phyloP scores from a whole-genome alignment of 2,797 vertebrate genomes.

The Macropodus opercularis region DNA sequence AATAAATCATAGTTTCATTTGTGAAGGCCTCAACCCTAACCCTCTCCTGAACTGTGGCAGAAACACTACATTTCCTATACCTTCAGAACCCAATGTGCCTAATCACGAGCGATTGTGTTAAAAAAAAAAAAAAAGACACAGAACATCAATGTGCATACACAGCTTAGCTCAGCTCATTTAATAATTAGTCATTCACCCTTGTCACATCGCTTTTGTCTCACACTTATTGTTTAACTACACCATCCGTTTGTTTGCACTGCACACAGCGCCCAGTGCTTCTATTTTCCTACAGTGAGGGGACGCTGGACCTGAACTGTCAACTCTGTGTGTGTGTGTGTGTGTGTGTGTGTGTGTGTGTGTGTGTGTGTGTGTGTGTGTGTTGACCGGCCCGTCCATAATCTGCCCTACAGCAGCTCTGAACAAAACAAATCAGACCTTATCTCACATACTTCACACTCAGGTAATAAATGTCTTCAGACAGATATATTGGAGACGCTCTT shows the following conservation, averaged over 20 bases:
- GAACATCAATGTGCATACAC: constrained; percentile 24
- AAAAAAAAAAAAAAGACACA: too few species aligned
- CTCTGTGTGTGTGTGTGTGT: constrained; percentile 8
- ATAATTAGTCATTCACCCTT: neutral
- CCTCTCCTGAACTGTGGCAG: constrained; percentile 15
- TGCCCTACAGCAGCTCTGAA: constrained; percentile 4
- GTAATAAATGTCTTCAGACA: constrained; percentile 43
- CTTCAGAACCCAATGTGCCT: constrained; percentile 22
- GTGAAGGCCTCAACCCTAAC: constrained; percentile 46
- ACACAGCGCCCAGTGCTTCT: neutral
- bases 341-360: constrained; percentile 10
- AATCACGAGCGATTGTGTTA: constrained; percentile 27
- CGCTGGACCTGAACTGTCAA: constrained; percentile 22
- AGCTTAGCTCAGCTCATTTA: neutral
- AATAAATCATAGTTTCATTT: constrained; percentile 51
- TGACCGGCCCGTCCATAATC: neutral
- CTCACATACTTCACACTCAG: constrained; percentile 48
- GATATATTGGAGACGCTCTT: constrained; percentile 36
- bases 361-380: neutral
- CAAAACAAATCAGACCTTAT: constrained; percentile 47
- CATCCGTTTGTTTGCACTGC: neutral
- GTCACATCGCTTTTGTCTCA: neutral
- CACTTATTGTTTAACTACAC: neutral
- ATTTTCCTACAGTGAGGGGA: constrained; percentile 17
- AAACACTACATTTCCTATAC: constrained; percentile 18